Evolutionary conservation across 2,888 invertebrate species (phyloP).

Genomic region (Dolomedes plantarius): DNA sequence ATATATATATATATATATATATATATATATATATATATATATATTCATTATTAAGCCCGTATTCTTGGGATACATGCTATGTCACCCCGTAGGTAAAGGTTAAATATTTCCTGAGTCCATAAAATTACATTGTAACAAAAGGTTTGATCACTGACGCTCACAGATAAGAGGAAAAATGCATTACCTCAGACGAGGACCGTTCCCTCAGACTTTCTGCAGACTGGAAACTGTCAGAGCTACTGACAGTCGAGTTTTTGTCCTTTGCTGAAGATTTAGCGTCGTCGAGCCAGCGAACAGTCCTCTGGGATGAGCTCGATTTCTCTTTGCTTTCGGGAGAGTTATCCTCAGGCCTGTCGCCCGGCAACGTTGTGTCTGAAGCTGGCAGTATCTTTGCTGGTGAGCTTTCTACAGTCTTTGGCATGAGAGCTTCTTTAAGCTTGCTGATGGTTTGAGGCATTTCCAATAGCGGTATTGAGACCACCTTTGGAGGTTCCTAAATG

Average conservation of each 20-base stretch:
- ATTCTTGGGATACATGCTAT: too few species aligned
- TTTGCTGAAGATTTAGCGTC: constrained; percentile 30
- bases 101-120: too few species aligned
- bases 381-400: not conserved
- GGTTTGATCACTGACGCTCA: too few species aligned
- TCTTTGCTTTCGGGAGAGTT: not conserved
- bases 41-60: too few species aligned
- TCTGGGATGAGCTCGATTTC: not conserved
- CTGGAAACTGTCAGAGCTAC: constrained; percentile 62
- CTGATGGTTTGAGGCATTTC: constrained; percentile 54
- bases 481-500: not conserved
- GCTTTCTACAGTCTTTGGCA: constrained; percentile 19
- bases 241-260: constrained; percentile 31
- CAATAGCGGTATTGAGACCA: constrained; percentile 41
- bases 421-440: constrained; percentile 37
- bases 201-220: constrained; percentile 51
- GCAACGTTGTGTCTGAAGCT: too few species aligned
- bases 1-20: too few species aligned
- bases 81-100: too few species aligned
- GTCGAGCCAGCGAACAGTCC: constrained; percentile 55
- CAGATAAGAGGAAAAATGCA: too few species aligned
- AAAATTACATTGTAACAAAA: too few species aligned
- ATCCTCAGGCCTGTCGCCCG: not conserved
- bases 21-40: too few species aligned
- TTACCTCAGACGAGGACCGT: constrained; percentile 58